Conservation (phyloP, 2,888 invertebrate species). For the Tenthredo mesomela region DNA sequence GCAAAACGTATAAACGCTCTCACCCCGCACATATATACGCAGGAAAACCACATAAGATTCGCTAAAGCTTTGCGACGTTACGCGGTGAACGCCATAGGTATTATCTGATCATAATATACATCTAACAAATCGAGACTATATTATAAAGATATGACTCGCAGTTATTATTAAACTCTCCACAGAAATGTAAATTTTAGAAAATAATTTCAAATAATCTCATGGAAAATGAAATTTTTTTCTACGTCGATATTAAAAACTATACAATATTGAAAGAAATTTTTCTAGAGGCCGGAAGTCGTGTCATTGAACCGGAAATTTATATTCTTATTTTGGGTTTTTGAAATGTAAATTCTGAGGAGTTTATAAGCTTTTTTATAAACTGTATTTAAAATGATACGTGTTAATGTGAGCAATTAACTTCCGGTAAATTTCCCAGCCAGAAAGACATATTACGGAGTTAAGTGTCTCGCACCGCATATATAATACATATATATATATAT, state of each 20-base stretch:
- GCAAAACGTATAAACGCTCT: conserved; percentile 40
- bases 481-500: neutral
- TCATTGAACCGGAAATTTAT: neutral
- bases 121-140: neutral
- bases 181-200: neutral
- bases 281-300: neutral
- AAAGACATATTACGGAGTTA: neutral
- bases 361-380: neutral
- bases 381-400: neutral
- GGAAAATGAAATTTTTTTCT: neutral
- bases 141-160: neutral
- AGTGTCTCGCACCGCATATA: neutral
- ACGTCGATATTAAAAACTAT: neutral
- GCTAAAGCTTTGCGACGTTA: neutral
- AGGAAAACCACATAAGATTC: neutral
- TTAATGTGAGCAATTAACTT: neutral
- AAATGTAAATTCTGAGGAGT: neutral
- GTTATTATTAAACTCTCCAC: neutral
- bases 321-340: neutral
- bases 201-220: neutral
- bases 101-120: neutral
- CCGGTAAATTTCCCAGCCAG: neutral
- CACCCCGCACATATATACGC: neutral
- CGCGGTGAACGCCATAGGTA: neutral
- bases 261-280: neutral